These are phyloP conservation scores for Goniozus legneri DNA, from an alignment of 1,140 invertebrate genomes.

Conservation along the genomic window DNA sequence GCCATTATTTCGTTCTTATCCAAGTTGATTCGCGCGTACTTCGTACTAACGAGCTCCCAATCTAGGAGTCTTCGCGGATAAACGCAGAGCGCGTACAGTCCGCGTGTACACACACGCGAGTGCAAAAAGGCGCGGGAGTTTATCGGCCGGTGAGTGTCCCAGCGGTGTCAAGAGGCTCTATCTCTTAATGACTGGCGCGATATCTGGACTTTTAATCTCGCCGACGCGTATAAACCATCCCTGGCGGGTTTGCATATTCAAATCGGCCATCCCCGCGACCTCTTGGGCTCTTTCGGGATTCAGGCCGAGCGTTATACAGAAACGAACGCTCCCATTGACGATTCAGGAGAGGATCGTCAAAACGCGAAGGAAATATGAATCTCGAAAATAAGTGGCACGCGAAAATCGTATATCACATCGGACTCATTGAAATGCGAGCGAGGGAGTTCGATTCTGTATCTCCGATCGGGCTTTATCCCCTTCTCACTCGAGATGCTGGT, in stretches of 20 bases:
- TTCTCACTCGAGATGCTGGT: not conserved
- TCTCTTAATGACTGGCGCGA: conserved; percentile 51
- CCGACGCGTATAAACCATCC: conserved; percentile 49
- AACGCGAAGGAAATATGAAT: too few relatives aligned
- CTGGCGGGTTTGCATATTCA: conserved; percentile 43
- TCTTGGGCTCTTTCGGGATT: too few relatives aligned
- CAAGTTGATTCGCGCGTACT: conserved; percentile 12
- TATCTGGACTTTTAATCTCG: conserved; percentile 50
- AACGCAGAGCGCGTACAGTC: too few relatives aligned
- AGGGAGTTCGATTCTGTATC: conserved; percentile 12
- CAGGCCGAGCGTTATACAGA: too few relatives aligned
- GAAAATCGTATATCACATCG: too few relatives aligned
- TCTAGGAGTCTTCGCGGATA: too few relatives aligned
- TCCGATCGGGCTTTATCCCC: conserved; percentile 1
- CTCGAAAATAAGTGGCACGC: too few relatives aligned
- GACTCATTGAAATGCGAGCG: too few relatives aligned
- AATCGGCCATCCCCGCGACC: conserved; percentile 25
- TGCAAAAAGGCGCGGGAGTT: conserved; percentile 12
- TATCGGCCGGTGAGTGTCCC: conserved; percentile 40
- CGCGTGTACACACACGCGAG: too few relatives aligned
- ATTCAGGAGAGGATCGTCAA: too few relatives aligned
- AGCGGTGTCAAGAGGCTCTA: conserved; percentile 43
- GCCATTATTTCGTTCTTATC: not conserved
- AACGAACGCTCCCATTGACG: too few relatives aligned
- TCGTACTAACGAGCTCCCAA: conserved; percentile 21